A percentile compares a stretch with the other conserved stretches of the same genome.
These are phyloP conservation scores for Esox masquinongy DNA, from an alignment of 2,797 vertebrate genomes.

Conservation along the genomic window DNA sequence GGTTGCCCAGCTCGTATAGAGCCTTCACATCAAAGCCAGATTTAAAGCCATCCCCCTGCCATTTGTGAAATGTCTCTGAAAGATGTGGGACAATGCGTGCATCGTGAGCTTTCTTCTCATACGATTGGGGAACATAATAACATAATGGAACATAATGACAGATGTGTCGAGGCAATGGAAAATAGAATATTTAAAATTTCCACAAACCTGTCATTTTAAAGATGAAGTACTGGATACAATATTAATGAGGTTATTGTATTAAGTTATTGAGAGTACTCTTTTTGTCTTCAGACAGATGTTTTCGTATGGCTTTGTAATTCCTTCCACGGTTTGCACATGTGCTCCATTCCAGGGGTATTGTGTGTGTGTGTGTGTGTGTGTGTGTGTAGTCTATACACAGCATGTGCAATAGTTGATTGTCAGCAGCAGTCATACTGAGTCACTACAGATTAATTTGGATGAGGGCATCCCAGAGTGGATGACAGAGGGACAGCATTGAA, in stretches of 20 bases:
- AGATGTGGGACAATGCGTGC: constrained; percentile 1
- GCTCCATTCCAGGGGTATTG: not conserved
- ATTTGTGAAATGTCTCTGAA: constrained; percentile 21
- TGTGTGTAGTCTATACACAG: constrained; percentile 26
- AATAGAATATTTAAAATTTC: not conserved
- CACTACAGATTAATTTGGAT: constrained; percentile 53
- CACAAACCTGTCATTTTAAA: not conserved
- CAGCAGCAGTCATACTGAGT: constrained; percentile 38
- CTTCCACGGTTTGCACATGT: not conserved
- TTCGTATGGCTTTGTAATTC: not conserved
- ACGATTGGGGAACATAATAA: constrained; percentile 6
- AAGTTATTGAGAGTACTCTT: too few species aligned
- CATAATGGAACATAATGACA: too few species aligned
- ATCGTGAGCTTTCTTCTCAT: not conserved
- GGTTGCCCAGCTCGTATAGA: constrained; percentile 17
- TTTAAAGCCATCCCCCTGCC: constrained; percentile 19
- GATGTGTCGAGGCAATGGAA: not conserved
- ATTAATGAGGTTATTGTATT: too few species aligned
- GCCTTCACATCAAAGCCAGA: constrained; percentile 20
- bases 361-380: constrained; percentile 5
- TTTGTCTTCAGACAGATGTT: not conserved
- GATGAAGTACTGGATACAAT: not conserved
- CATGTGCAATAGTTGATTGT: constrained; percentile 42
- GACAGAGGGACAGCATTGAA: constrained; percentile 50
- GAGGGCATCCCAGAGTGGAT: constrained; percentile 34